Evolutionary conservation across 2,888 invertebrate species (phyloP).

Genomic region (Pristionchus maxplancki): DNA sequence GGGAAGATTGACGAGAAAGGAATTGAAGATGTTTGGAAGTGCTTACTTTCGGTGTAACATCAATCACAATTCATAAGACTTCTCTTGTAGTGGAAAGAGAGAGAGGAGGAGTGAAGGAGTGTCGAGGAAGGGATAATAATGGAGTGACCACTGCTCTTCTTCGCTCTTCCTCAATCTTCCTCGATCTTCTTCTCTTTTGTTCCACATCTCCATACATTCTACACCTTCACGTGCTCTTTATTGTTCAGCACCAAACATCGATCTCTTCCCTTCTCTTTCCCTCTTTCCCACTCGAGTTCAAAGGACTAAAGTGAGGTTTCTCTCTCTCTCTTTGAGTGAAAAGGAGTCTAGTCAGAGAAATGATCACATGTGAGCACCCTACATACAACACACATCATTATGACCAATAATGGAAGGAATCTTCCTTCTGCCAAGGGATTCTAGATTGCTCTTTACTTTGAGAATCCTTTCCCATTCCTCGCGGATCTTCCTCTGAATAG

Average conservation of each 20-base stretch:
- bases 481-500: background rate
- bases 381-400: background rate
- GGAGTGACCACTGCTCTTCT: background rate
- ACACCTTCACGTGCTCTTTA: slow-evolving; percentile 18
- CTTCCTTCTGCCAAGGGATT: background rate
- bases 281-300: slow-evolving; percentile 14
- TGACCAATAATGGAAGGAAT: background rate
- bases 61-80: background rate
- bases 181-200: background rate
- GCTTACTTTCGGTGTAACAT: background rate
- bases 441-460: background rate
- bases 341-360: background rate
- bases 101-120: background rate
- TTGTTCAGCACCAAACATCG: slow-evolving; percentile 22
- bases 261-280: background rate
- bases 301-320: slow-evolving; percentile 12
- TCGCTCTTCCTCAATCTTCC: background rate
- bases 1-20: background rate
- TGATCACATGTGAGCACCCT: background rate
- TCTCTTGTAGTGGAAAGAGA: background rate
- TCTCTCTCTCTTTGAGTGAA: background rate
- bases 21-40: no score
- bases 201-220: slow-evolving; percentile 14
- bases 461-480: background rate
- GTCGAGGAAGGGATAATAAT: background rate